A percentile compares a stretch with the other conserved stretches of the same genome.
phyloP scores from a whole-genome alignment of 1,140 invertebrate species.

The Ips typographus region DNA sequence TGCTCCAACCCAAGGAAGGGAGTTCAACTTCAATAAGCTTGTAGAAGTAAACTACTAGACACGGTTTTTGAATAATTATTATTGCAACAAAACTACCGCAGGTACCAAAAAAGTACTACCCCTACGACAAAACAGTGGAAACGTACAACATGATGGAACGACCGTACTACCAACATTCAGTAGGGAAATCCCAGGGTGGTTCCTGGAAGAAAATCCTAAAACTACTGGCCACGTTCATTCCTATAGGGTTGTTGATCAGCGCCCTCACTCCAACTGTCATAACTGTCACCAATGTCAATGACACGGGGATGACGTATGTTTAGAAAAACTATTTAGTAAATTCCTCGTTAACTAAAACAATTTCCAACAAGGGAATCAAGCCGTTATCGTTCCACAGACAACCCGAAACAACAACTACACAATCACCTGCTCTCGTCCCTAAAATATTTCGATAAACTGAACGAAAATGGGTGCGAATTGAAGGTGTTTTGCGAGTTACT shows the following conservation, averaged over 20 bases:
- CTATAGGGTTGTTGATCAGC: constrained; percentile 59
- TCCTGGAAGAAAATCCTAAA: constrained; percentile 57
- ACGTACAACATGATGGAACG: constrained; percentile 28
- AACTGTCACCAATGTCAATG: constrained; percentile 51
- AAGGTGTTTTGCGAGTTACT: constrained; percentile 50
- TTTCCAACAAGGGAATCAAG: constrained; percentile 17
- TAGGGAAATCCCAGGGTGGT: constrained; percentile 11
- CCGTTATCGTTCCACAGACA: constrained; percentile 35
- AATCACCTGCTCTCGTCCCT: constrained; percentile 40
- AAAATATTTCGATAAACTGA: constrained; percentile 39
- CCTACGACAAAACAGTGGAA: constrained; percentile 21
- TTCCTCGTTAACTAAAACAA: too few species aligned
- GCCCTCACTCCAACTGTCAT: constrained; percentile 59
- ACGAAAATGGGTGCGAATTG: constrained; percentile 49
- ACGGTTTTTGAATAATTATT: not conserved
- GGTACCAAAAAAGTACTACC: constrained; percentile 12
- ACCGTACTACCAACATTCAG: constrained; percentile 12
- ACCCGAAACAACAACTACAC: constrained; percentile 30
- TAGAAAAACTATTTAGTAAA: too few species aligned
- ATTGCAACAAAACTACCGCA: constrained; percentile 1
- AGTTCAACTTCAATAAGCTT: constrained; percentile 27
- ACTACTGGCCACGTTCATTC: constrained; percentile 57
- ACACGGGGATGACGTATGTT: constrained; percentile 24
- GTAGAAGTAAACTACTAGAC: constrained; percentile 16
- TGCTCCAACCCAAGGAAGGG: constrained; percentile 2